A percentile compares a stretch with the other conserved stretches of the same genome.
Conservation (phyloP, 2,888 invertebrate species). For the Parnassius mnemosyne region DNA sequence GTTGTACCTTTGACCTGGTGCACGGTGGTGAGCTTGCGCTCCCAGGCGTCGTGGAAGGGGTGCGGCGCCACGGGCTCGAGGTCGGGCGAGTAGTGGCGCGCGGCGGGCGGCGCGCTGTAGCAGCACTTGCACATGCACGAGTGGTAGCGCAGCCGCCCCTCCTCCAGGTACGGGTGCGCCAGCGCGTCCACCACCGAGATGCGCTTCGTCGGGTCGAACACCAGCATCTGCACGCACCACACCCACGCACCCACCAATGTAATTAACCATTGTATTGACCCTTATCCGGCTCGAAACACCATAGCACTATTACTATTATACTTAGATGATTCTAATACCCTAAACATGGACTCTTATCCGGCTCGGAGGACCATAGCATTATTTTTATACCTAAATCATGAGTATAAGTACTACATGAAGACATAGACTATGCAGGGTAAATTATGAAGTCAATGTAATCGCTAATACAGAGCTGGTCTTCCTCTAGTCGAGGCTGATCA, state of each 20-base stretch:
- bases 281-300: no score
- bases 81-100: conserved; percentile 92
- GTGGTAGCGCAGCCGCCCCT: conserved; percentile 98
- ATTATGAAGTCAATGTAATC: no score
- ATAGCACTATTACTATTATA: no score
- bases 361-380: not conserved
- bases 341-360: not conserved
- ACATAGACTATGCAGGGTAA: no score
- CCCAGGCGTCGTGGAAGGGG: conserved; percentile 98
- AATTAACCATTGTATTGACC: no score
- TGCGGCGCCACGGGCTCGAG: conserved; percentile 95
- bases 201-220: conserved; percentile 98
- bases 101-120: conserved; percentile 79
- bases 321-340: no score
- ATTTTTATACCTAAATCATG: no score
- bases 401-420: no score
- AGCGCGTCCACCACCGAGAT: conserved; percentile 97
- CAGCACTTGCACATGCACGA: conserved; percentile 99
- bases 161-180: conserved; percentile 98
- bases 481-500: no score
- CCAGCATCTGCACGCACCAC: conserved; percentile 89
- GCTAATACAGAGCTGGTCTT: no score
- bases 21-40: conserved; percentile 94
- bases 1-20: conserved; percentile 95
- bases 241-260: no score